Evolutionary conservation across 2,797 vertebrate species (phyloP).

Genomic region (Brachyalestes nurse): DNA sequence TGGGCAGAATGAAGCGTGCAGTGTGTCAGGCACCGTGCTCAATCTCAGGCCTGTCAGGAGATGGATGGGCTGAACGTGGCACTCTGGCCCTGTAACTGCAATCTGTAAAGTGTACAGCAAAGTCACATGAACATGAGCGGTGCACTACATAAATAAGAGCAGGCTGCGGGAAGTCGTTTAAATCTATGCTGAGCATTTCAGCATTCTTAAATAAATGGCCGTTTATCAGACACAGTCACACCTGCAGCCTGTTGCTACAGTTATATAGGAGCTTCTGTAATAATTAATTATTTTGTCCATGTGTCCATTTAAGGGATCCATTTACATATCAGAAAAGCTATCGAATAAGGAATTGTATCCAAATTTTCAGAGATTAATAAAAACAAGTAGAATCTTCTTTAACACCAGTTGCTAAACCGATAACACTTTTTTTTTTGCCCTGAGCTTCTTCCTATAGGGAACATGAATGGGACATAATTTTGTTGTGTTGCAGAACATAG

Average conservation of each 20-base stretch:
- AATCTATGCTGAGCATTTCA: constrained; percentile 45
- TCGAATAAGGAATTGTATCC: too few relatives aligned
- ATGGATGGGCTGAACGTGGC: constrained; percentile 53
- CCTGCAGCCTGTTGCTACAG: constrained; percentile 37
- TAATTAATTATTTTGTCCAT: background rate
- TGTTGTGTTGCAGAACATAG: too few relatives aligned
- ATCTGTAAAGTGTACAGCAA: constrained; percentile 53
- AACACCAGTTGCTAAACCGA: too few relatives aligned
- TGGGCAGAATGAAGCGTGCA: constrained; percentile 36
- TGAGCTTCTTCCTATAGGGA: too few relatives aligned
- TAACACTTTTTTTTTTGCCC: too few relatives aligned
- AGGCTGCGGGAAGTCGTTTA: constrained; percentile 42
- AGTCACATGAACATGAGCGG: constrained; percentile 47
- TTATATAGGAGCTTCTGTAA: constrained; percentile 8
- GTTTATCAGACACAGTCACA: constrained; percentile 42
- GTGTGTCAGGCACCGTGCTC: constrained; percentile 30
- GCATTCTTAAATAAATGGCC: constrained; percentile 45
- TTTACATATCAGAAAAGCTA: too few relatives aligned
- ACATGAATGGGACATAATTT: too few relatives aligned
- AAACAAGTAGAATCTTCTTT: too few relatives aligned
- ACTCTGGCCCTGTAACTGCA: constrained; percentile 51
- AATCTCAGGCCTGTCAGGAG: constrained; percentile 50
- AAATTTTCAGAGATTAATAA: too few relatives aligned
- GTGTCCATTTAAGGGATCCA: too few relatives aligned
- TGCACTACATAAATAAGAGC: constrained; percentile 48